Base-by-base conservation (phyloP, 2,888 invertebrate species). In the Halictus ligatus region DNA sequence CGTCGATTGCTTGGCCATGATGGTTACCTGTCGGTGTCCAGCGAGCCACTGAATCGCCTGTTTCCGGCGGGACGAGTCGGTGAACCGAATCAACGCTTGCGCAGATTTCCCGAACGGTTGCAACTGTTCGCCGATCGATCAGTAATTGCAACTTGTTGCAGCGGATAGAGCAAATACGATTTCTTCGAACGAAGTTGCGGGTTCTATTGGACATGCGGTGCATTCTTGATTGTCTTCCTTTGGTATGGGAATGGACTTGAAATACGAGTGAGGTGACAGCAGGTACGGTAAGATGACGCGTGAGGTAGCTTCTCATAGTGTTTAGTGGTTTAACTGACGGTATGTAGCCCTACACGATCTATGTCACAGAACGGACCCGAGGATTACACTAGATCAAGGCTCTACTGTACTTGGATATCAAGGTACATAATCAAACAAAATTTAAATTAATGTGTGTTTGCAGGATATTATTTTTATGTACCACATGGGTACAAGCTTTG, bases 91-190 rank as follows among this genome's bases (percentile, higher is more conserved):
- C 5, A 25, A 77, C 77, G 77, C 77, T 46, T 77, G 77, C 77
- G 77, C 77, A 18, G 25, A 10, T 40, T 54, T 69, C 2, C 21
- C 5, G 18, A 35, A 77, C 18, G 21, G 35, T 13, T n/a, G 3
- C 29, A 29, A 35, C 21, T 8, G 69, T 69, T 69, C 10, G 35
- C 54, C 7, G 78, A 78, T 78, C 78, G 78, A 84, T 84, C 72
- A 10, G 13, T 10, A 58, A 6, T 64, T 58, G 18, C 18, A 67
- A 76, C 73, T 77, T 69, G 64, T 74, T 54, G 54, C 58, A 10
- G 12, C 0, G 29, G 54, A 6, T 29, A 4, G n/a, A 4, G 43
- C 54, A 29, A 15, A 64, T 64, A 15, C 25, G 29, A 29, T 64
- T 29, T 7, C 7, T 15, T 25, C 29, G 15, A 29, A 15, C 29